Percentiles rank a stretch among this genome's conserved stretches.
These are phyloP conservation scores for Galeopterus variegatus DNA, from an alignment of 2,113 vertebrate species.

Conservation along the genomic window DNA sequence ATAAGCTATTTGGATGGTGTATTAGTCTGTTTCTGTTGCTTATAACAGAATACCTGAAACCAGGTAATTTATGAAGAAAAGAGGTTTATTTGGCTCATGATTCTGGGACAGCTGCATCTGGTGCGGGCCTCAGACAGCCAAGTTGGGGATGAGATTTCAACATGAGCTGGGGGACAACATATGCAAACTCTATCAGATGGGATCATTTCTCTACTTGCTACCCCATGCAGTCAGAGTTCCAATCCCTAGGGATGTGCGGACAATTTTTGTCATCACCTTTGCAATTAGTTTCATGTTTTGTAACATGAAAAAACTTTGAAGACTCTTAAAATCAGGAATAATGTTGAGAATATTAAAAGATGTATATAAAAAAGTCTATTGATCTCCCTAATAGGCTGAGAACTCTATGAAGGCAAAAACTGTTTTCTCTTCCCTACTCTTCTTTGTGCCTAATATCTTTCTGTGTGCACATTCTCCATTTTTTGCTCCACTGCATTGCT, in stretches of 20 bases:
- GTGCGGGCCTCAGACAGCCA: no score
- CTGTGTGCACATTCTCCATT: not conserved
- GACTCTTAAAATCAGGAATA: constrained; percentile 42
- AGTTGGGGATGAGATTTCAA: no score
- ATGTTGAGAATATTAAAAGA: constrained; percentile 29
- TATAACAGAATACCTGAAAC: no score
- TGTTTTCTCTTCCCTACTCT: not conserved
- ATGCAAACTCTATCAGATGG: no score
- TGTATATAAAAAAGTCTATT: not conserved
- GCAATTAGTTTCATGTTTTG: constrained; percentile 42
- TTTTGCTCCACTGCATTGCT: not conserved
- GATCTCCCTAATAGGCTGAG: not conserved
- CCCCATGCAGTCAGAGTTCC: not conserved
- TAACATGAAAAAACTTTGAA: not conserved
- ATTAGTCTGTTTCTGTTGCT: no score
- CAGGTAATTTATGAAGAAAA: no score
- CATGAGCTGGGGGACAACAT: no score
- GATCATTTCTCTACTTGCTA: not conserved
- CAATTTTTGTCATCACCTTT: constrained; percentile 33
- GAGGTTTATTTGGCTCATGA: no score
- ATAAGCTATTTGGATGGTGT: not conserved
- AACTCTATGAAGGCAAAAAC: not conserved
- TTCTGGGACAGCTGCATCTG: no score
- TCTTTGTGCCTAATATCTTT: not conserved
- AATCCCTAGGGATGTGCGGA: not conserved